phyloP scores from a whole-genome alignment of 2,888 invertebrate genomes.

The Euspilapteryx auroguttella region DNA sequence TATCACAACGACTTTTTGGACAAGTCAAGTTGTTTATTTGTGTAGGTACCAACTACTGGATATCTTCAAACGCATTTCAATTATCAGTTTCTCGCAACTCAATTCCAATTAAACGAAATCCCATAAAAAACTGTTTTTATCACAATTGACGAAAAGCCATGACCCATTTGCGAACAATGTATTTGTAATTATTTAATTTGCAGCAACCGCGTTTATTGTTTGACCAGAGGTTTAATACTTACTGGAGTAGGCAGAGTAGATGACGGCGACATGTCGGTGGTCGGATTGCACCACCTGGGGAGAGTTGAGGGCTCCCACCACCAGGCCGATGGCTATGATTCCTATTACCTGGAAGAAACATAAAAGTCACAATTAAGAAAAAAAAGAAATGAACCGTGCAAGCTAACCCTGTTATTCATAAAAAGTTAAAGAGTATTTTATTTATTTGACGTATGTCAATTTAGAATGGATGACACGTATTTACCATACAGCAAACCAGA shows the following conservation, averaged over 20 bases:
- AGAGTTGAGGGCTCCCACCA: slow-evolving; percentile 65
- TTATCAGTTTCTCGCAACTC: too few species aligned
- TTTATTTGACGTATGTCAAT: background rate
- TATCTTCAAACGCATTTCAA: too few species aligned
- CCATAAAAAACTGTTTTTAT: too few species aligned
- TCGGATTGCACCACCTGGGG: slow-evolving; percentile 54
- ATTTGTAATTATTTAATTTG: too few species aligned
- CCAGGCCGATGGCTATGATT: slow-evolving; percentile 64
- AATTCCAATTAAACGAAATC: too few species aligned
- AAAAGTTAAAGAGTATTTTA: background rate
- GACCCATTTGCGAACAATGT: too few species aligned
- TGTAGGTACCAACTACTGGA: too few species aligned
- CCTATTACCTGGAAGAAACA: slow-evolving; percentile 50
- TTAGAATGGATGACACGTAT: background rate
- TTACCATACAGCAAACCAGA: background rate
- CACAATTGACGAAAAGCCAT: too few species aligned
- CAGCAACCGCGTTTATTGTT: too few species aligned
- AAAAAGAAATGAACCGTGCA: too few species aligned
- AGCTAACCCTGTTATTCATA: background rate
- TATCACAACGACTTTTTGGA: too few species aligned
- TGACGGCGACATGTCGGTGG: slow-evolving; percentile 63
- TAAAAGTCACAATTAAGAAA: slow-evolving; percentile 13
- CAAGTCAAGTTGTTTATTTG: too few species aligned
- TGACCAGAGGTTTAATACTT: slow-evolving; percentile 17
- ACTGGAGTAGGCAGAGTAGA: slow-evolving; percentile 67